Evolutionary conservation across 2,888 invertebrate genomes (phyloP), one percentile per base, ranked within the genome.

Genomic region (Rotaria macrura): DNA sequence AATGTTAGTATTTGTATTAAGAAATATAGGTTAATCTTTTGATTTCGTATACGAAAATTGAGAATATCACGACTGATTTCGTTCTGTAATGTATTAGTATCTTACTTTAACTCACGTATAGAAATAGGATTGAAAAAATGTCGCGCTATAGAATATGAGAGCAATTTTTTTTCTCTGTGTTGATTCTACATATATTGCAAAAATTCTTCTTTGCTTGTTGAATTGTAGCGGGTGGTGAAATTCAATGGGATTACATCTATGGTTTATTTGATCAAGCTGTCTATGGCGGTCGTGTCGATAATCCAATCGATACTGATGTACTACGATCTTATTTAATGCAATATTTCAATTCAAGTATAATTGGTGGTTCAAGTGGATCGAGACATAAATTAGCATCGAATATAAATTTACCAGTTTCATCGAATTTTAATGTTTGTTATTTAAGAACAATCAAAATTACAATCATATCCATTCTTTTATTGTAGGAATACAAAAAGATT

Each of bases 231-330:
- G 88, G 88, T 52, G 89, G 89, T 47, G 87, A 87, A 52, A 87
- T 91, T 10, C 93, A 94, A 88, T 95, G 95, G 95, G 93, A 93
- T 86, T 93, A 93, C 87, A 91, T 96, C 84, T 94, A 94, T 88
- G 95, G 95, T 6, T 91, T 96, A 40, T 93, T 94, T 89, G 93
- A 94, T 88, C 93, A 93, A 88, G 94, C 95, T 0, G 94, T 95
- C 84, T 96, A 95, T 89, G 96, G 95, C 0, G 96, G 96, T 0
- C 92, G 95, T 85, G 93, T 96, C 40, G 95, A 95, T 90, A 95
- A 95, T 89, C 90, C 91, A 7, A 93, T 94, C 89, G 96, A 96
- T 90, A 91, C 92, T 87, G 91, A 92, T 52, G 93, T 94, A 23
- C 90, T 95, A 87, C 91, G 91, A 87, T 93, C 94, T 0, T 94